These are phyloP conservation scores for Cheilosia scutellata DNA, from an alignment of 2,888 invertebrate species.

Conservation along the genomic window DNA sequence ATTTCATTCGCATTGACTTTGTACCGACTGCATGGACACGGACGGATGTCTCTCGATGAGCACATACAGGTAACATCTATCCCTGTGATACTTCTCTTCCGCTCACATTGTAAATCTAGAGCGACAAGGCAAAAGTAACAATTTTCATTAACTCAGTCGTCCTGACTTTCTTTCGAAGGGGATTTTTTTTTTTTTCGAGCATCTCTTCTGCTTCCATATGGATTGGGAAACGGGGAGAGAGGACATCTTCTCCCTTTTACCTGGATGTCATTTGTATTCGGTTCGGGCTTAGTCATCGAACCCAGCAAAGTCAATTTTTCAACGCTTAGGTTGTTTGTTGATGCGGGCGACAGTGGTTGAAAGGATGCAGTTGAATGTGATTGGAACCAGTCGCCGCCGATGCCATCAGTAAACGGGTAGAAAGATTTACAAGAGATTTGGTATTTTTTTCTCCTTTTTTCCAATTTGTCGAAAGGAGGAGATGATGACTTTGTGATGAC, in stretches of 20 bases:
- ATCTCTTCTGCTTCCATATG: not conserved
- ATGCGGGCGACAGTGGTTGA: not conserved
- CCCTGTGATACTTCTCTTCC: constrained; percentile 36
- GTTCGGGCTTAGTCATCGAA: constrained; percentile 46
- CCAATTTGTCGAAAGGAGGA: constrained; percentile 18
- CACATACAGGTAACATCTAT: constrained; percentile 9
- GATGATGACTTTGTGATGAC: constrained; percentile 41
- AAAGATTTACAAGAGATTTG: constrained; percentile 9
- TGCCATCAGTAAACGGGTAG: constrained; percentile 7
- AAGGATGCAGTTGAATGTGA: constrained; percentile 38
- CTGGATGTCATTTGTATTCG: constrained; percentile 46
- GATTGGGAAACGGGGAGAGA: too few species aligned
- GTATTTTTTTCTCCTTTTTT: constrained; percentile 7
- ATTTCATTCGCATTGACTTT: constrained; percentile 72
- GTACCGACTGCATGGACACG: constrained; percentile 40
- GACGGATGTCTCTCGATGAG: constrained; percentile 31
- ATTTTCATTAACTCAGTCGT: constrained; percentile 55
- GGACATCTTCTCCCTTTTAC: constrained; percentile 12
- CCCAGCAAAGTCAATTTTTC: constrained; percentile 64
- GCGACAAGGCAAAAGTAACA: constrained; percentile 12
- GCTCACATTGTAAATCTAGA: constrained; percentile 40
- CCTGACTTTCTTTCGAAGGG: constrained; percentile 38
- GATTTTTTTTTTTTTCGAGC: not conserved
- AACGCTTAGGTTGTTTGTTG: constrained; percentile 35
- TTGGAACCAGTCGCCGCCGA: constrained; percentile 13